Conservation (phyloP, 2,888 invertebrate genomes). For the Lepidochrysops patricia region DNA sequence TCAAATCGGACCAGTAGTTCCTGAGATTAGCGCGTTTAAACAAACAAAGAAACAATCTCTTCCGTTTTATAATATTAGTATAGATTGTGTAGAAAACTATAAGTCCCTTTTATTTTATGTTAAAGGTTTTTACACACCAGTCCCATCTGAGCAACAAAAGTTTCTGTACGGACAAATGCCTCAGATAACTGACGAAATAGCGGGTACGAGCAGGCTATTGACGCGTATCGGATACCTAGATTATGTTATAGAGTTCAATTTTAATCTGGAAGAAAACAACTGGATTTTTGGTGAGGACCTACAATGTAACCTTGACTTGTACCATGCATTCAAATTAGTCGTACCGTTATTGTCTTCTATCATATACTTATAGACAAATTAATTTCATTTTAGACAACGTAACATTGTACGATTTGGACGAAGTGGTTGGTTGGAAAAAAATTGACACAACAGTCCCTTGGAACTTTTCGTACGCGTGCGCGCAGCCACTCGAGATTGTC, state of each 20-base stretch:
- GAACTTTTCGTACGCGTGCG: slow-evolving; percentile 44
- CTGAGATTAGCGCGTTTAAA: no score
- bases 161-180: slow-evolving; percentile 32
- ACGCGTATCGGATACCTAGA: slow-evolving; percentile 45
- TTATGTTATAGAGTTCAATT: slow-evolving; percentile 44
- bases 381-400: slow-evolving; percentile 30
- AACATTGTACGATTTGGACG: slow-evolving; percentile 40
- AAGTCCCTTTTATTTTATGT: slow-evolving; percentile 4
- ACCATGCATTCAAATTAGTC: no score
- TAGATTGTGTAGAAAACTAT: no score
- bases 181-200: slow-evolving; percentile 34
- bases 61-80: no score
- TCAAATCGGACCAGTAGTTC: no score
- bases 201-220: slow-evolving; percentile 29
- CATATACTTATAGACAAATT: no score
- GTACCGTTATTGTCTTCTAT: no score
- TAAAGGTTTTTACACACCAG: slow-evolving; percentile 36
- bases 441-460: slow-evolving; percentile 39
- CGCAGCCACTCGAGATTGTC: slow-evolving; percentile 39
- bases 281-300: slow-evolving; percentile 28
- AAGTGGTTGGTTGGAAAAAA: slow-evolving; percentile 42
- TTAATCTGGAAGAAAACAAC: slow-evolving; percentile 24
- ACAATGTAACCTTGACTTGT: no score
- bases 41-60: no score
- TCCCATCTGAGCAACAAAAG: slow-evolving; percentile 27